Conservation (phyloP, 2,113 vertebrate species). For the Fregata magnificens region DNA sequence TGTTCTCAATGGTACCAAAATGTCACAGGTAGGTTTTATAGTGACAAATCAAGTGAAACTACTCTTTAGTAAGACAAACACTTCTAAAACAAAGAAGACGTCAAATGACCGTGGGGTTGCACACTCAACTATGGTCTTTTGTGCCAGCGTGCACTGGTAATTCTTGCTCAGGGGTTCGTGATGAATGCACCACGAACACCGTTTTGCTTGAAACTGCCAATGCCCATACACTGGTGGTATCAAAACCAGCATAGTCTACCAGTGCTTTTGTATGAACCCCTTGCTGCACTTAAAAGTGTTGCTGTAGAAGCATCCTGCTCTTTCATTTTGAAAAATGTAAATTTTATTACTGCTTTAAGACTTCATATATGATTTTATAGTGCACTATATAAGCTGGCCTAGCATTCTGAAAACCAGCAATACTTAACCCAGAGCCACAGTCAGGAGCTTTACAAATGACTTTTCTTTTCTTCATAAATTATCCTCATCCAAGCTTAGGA, state of each 20-base stretch:
- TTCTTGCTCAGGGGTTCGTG: not conserved
- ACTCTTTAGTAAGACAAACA: not conserved
- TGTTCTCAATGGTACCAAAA: not conserved
- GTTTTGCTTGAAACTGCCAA: not conserved
- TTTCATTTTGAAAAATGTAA: not conserved
- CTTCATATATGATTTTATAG: not conserved
- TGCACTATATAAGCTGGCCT: not conserved
- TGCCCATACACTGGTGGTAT: not conserved
- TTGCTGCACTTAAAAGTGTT: not conserved
- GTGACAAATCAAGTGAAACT: not conserved
- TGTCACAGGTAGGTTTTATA: not conserved
- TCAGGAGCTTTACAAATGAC: not conserved
- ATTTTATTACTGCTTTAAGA: not conserved
- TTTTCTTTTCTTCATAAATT: not conserved
- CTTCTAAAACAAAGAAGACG: not conserved
- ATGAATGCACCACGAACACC: not conserved
- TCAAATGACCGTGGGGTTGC: not conserved
- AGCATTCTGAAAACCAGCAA: not conserved
- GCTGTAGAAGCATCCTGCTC: not conserved
- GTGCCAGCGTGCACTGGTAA: not conserved
- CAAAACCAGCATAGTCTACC: not conserved
- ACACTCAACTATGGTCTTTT: not conserved
- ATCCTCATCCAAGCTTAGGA: not conserved
- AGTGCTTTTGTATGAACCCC: not conserved
- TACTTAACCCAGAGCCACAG: not conserved